phyloP scores from a whole-genome alignment of 2,113 vertebrate species.

The Enhydra lutris region DNA sequence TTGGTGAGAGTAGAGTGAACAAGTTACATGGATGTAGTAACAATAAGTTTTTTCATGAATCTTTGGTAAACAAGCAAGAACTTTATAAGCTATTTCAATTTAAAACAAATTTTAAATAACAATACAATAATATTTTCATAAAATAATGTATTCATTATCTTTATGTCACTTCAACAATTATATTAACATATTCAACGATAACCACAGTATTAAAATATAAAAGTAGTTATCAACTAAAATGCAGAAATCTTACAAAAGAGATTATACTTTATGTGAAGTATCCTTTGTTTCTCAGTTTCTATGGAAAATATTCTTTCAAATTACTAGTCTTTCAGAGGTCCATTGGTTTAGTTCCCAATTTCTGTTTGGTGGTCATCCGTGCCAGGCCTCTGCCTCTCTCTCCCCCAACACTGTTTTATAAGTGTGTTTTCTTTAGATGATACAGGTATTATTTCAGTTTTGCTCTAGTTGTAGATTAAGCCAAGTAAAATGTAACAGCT shows the following conservation, averaged over 20 bases:
- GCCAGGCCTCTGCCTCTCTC: not conserved
- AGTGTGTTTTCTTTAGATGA: not conserved
- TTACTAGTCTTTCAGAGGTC: not conserved
- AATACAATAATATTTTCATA: not conserved
- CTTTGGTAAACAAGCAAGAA: not conserved
- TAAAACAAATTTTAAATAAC: conserved; percentile 1
- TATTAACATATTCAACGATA: not conserved
- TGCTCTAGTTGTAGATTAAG: conserved; percentile 38
- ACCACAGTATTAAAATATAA: not conserved
- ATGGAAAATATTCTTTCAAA: conserved; percentile 20
- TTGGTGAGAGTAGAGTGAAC: not conserved
- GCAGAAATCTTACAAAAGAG: not conserved
- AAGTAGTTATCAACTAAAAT: conserved; percentile 21
- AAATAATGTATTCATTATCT: conserved; percentile 11
- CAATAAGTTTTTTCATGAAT: not conserved
- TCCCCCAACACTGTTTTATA: not conserved
- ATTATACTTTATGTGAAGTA: conserved; percentile 11
- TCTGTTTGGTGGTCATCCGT: not conserved
- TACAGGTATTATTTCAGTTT: conserved; percentile 22
- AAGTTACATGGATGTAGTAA: not conserved
- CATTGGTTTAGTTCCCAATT: not conserved
- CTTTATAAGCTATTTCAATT: not conserved
- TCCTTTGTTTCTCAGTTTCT: not conserved
- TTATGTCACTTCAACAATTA: not conserved
- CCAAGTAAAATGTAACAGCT: not conserved